Evolutionary conservation across 2,888 invertebrate genomes (phyloP).

Genomic region (Polymixis lichenea): DNA sequence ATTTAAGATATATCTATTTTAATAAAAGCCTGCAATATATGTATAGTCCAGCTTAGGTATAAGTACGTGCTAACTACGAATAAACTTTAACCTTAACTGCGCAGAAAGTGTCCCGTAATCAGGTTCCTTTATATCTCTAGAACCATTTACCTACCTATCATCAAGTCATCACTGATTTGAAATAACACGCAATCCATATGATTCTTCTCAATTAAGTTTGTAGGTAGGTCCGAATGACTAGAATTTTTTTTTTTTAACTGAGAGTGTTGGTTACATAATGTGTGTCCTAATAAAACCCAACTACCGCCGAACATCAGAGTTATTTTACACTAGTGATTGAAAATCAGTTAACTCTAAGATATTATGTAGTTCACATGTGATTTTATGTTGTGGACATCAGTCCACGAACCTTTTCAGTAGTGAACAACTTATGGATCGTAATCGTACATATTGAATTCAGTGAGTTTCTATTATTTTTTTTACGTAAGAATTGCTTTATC

Average conservation of each 20-base stretch:
- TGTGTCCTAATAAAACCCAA: not conserved
- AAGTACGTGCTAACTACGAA: not conserved
- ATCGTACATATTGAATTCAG: not conserved
- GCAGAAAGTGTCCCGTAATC: not conserved
- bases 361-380: too few species aligned
- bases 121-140: too few species aligned
- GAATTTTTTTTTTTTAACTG: too few species aligned
- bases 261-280: not conserved
- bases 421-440: not conserved
- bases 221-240: not conserved
- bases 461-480: not conserved
- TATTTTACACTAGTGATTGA: not conserved
- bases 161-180: not conserved
- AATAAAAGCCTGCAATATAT: not conserved
- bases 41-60: not conserved
- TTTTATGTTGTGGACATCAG: too few species aligned
- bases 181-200: not conserved
- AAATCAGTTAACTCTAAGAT: not conserved
- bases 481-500: not conserved
- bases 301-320: not conserved
- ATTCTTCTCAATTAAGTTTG: not conserved
- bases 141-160: not conserved
- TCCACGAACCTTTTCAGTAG: not conserved
- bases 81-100: not conserved
- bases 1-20: not conserved